Evolutionary conservation across 2,797 vertebrate genomes (phyloP).

Genomic region (Xerus rutilus): DNA sequence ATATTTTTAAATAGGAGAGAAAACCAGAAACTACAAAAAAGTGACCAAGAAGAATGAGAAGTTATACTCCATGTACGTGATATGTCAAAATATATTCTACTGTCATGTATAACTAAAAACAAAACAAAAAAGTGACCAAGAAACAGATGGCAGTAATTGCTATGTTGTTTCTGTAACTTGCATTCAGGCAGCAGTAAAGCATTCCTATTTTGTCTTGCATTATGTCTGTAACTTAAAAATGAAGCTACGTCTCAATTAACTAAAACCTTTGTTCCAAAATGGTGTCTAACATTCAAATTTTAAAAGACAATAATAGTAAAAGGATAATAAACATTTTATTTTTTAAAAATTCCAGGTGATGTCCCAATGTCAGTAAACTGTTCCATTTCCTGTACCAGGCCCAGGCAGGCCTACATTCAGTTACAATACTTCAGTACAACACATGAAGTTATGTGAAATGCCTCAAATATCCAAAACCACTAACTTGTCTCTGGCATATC

Average conservation of each 20-base stretch:
- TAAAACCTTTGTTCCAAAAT: neutral
- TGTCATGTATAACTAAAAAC: no score
- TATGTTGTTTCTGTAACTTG: neutral
- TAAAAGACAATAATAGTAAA: conserved; percentile 23
- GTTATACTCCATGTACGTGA: no score
- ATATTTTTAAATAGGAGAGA: neutral
- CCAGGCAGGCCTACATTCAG: neutral
- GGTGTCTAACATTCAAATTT: neutral
- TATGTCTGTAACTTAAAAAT: neutral
- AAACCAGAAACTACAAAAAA: neutral
- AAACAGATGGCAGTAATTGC: neutral
- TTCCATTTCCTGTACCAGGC: neutral
- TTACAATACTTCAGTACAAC: neutral
- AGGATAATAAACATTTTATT: conserved; percentile 71
- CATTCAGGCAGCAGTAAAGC: neutral
- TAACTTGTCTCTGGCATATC: neutral
- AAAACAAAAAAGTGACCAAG: neutral
- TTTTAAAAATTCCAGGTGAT: conserved; percentile 51
- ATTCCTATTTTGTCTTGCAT: neutral
- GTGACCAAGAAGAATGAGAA: no score
- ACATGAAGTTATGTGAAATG: neutral
- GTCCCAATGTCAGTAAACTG: conserved; percentile 13
- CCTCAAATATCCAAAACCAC: neutral
- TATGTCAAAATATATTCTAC: no score
- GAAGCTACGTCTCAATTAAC: neutral